Conservation (phyloP, 2,113 vertebrate species). For the Orthonyx spaldingii region DNA sequence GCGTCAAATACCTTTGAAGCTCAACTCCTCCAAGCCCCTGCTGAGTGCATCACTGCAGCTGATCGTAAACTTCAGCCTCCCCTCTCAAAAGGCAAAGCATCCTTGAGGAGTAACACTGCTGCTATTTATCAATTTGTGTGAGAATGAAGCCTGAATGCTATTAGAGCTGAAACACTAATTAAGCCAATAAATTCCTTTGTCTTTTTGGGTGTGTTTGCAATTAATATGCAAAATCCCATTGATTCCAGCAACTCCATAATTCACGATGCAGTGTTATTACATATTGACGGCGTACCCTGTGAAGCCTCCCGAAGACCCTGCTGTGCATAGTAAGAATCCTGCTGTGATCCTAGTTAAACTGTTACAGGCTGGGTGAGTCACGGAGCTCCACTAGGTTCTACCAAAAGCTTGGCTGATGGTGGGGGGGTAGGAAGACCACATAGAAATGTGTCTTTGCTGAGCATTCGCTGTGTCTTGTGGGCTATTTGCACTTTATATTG, state of each 20-base stretch:
- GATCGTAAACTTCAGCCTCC: neutral
- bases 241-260: constrained; percentile 27
- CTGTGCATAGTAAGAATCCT: constrained; percentile 18
- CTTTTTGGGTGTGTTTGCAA: constrained; percentile 36
- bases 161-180: constrained; percentile 40
- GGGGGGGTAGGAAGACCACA: neutral
- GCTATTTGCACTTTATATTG: neutral
- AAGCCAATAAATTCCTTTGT: constrained; percentile 52
- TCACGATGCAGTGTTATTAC: constrained; percentile 31
- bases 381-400: neutral
- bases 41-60: neutral
- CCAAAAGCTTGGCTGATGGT: neutral
- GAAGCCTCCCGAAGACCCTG: neutral
- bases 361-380: neutral
- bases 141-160: constrained; percentile 18
- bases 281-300: neutral
- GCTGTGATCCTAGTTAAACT: constrained; percentile 34
- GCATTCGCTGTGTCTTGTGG: fast-evolving
- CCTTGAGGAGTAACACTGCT: neutral
- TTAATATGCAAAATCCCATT: constrained; percentile 67
- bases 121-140: constrained; percentile 10
- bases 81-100: neutral
- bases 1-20: neutral
- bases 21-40: neutral
- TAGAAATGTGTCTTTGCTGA: neutral